Evolutionary conservation across 2,113 vertebrate genomes (phyloP).

Genomic region (Carettochelys insculpta): DNA sequence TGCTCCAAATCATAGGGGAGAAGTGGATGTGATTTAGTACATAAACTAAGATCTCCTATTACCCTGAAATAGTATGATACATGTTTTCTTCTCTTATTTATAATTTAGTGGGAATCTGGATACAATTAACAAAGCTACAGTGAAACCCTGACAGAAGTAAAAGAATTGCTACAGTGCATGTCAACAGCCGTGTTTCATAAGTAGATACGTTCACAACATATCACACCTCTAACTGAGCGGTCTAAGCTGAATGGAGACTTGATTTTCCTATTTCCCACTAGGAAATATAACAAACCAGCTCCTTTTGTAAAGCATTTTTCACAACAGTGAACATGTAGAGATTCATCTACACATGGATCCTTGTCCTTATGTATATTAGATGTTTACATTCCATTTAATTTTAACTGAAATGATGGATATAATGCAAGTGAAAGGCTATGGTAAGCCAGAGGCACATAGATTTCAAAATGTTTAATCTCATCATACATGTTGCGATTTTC

Average conservation of each 20-base stretch:
- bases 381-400: neutral
- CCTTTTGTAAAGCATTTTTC: neutral
- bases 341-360: neutral
- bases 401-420: neutral
- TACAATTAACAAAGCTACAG: neutral
- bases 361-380: neutral
- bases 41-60: neutral
- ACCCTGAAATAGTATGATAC: accelerated
- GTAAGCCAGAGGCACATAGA: neutral
- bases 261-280: neutral
- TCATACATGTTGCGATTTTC: neutral
- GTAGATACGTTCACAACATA: neutral
- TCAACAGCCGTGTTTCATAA: neutral
- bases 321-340: neutral
- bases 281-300: neutral
- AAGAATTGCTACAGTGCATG: neutral
- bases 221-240: neutral
- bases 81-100: neutral
- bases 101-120: neutral
- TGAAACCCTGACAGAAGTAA: neutral
- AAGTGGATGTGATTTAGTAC: neutral
- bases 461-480: neutral
- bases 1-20: neutral
- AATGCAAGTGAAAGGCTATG: neutral
- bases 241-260: neutral